Evolutionary conservation across 2,888 invertebrate genomes (phyloP).

Genomic region (Lamellibrachia satsuma): DNA sequence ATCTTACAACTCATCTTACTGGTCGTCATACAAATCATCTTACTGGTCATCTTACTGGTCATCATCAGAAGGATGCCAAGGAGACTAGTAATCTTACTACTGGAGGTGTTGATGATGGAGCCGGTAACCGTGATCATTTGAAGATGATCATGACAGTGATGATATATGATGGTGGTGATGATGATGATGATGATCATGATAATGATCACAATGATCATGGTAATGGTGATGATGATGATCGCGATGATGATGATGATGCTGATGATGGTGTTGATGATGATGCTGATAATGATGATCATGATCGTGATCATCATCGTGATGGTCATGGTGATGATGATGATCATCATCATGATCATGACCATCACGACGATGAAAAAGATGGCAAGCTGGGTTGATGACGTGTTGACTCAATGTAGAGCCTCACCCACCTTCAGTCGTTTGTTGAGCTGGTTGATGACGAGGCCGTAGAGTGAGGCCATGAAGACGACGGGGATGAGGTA

Average conservation of each 20-base stretch:
- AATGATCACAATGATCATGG: neutral
- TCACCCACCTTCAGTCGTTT: constrained; percentile 22
- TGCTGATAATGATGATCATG: constrained; percentile 31
- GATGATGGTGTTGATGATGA: constrained; percentile 27
- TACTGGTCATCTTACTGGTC: too few relatives aligned
- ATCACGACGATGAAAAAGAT: neutral
- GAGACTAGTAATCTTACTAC: too few relatives aligned
- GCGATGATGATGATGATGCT: constrained; percentile 18
- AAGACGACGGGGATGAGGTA: constrained; percentile 37
- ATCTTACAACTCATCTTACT: neutral
- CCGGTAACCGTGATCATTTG: too few relatives aligned
- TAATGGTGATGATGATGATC: constrained; percentile 28
- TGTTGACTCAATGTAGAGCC: neutral
- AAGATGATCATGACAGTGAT: too few relatives aligned
- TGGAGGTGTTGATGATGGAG: too few relatives aligned
- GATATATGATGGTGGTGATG: too few relatives aligned
- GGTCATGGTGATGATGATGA: constrained; percentile 8
- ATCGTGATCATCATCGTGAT: constrained; percentile 32
- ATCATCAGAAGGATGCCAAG: too few relatives aligned
- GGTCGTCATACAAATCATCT: too few relatives aligned
- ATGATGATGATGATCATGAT: too few relatives aligned
- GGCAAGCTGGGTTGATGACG: neutral
- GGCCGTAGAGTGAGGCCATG: constrained; percentile 35
- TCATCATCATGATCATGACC: neutral
- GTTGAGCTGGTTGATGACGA: constrained; percentile 32